Conservation (phyloP, 2,113 vertebrate genomes). For the Chamaea fasciata region DNA sequence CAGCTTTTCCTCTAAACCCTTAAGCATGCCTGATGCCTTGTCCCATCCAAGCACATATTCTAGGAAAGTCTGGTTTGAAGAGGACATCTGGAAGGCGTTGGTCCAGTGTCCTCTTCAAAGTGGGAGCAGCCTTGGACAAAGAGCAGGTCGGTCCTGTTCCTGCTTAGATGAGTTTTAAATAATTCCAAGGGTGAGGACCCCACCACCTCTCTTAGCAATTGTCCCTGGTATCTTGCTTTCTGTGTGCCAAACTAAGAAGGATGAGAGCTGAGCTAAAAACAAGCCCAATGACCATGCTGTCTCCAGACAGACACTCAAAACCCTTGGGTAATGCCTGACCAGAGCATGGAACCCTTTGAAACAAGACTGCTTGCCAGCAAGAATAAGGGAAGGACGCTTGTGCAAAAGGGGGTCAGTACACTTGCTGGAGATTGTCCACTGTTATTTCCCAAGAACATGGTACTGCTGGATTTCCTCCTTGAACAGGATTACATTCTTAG, state of each 20-base stretch:
- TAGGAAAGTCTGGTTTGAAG: not conserved
- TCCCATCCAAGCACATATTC: not conserved
- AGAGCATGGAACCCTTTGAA: not conserved
- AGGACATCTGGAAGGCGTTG: not conserved
- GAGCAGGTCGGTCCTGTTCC: not conserved
- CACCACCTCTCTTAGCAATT: not conserved
- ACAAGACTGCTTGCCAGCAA: not conserved
- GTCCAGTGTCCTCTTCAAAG: not conserved
- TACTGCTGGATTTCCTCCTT: not conserved
- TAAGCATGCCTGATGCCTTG: not conserved
- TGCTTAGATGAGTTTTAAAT: not conserved
- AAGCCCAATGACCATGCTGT: not conserved
- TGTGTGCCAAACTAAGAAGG: not conserved
- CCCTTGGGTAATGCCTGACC: not conserved
- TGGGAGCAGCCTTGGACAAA: not conserved
- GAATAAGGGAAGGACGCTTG: not conserved
- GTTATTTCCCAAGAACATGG: not conserved
- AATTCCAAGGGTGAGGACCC: not conserved
- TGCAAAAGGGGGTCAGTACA: not conserved
- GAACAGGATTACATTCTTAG: not conserved
- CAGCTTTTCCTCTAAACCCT: not conserved
- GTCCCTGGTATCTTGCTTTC: not conserved
- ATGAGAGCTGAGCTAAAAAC: not conserved
- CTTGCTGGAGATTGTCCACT: not conserved
- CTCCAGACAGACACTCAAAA: not conserved